Conservation (phyloP, 2,113 vertebrate genomes). For the Penelope pileata region DNA sequence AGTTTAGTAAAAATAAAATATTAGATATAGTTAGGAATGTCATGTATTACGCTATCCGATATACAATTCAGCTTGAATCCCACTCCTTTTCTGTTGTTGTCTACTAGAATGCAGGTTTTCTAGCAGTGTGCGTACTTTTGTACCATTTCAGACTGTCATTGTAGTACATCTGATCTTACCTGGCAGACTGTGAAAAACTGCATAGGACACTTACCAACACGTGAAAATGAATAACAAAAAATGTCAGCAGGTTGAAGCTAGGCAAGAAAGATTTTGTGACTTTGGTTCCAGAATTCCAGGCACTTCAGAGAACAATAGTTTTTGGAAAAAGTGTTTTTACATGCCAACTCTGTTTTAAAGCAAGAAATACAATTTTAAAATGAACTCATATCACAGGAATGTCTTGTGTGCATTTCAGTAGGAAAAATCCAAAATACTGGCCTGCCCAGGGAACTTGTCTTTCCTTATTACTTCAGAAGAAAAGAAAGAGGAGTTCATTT, state of each 20-base stretch:
- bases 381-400: not conserved
- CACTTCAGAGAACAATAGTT: not conserved
- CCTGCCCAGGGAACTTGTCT: not conserved
- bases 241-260: not conserved
- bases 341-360: slow-evolving; percentile 21
- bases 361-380: not conserved
- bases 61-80: not conserved
- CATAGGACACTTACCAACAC: not conserved
- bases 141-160: not conserved
- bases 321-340: slow-evolving; percentile 22
- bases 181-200: not conserved
- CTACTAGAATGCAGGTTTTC: not conserved
- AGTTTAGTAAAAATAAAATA: not conserved
- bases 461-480: not conserved
- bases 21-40: not conserved
- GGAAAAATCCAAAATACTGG: not conserved
- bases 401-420: rapidly evolving
- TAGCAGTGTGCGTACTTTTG: not conserved
- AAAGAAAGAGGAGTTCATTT: not conserved
- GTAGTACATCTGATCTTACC: slow-evolving; percentile 1
- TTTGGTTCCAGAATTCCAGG: slow-evolving; percentile 14
- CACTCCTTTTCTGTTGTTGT: not conserved
- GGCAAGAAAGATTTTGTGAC: not conserved
- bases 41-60: not conserved
- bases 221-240: slow-evolving; percentile 30